Evolutionary conservation across 2,113 vertebrate species (phyloP), one percentile per base, ranked within the genome.

Genomic region (Odontesthes bonariensis): DNA sequence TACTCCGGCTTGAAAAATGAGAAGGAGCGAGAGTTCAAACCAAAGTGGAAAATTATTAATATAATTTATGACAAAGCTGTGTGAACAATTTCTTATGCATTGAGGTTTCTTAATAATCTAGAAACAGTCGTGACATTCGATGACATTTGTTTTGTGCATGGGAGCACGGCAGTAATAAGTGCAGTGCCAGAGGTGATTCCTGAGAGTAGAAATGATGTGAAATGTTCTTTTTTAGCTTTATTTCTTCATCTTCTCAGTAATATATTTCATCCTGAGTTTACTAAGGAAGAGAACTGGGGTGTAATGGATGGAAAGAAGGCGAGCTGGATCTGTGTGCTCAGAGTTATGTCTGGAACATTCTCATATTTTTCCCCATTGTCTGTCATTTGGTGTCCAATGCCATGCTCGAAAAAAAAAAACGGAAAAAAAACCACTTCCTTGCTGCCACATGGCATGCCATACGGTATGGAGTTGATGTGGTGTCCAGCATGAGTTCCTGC

Each of bases 381-480:
- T 35, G 42, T 59, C 8, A 17, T 67, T 31, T 59, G 11, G 51
- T 42, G 35, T 69, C 33, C 73, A 42, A 54, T 49, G 56, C 56
- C 53, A 53, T 17, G 49, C 35, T 58, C 64, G 33, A 55, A 42
- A 27, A 27, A 27, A 10, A 10, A 38, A 10, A 8, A n/a, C n/a
- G n/a, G 2, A 8, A 38, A 38, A 38, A 77, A 70, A 63, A 47
- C 42, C 8, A 13, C 53, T 74, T 69, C 49, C 68, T 67, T 53
- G 64, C 51, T 69, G 74, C 81, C 87, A 85, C 87, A 83, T 83
- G 87, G 73, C 61, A 10, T 54, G 62, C 61, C 84, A 90, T 85
- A 82, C 61, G 64, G 73, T 74, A 23, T 49, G 0, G 53, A 77
- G 67, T 60, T 76, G 63, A 72, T 73, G 75, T 53, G 20, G 65